Evolutionary conservation across 1,140 invertebrate species (phyloP), one percentile per base, ranked within the genome.

Genomic region (Danaus melanippus): DNA sequence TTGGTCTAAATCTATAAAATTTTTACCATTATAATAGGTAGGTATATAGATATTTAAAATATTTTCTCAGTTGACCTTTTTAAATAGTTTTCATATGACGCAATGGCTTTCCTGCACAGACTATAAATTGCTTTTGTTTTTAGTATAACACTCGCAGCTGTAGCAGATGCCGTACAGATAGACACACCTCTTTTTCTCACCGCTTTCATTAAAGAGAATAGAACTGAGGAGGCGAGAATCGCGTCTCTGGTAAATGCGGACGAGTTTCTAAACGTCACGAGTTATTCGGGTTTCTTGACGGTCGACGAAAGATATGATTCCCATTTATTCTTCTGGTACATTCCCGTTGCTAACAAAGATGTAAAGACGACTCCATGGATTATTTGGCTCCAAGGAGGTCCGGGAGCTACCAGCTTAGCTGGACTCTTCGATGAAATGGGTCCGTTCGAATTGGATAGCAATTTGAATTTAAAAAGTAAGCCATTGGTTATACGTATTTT

Each of bases 301-400:
- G 90, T 92, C 32, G 89, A 92, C 64, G 84, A 89, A 61, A 77
- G 82, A 0, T 88, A 85, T 56, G 88, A 90, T 56, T 91, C 90
- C 9, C 91, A 92, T 71, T 72, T 91, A 59, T 92, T 91, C 74
- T 92, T 92, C 78, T 92, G 91, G 91, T 92, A 90, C 65, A 92
- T 92, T 66, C 91, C 91, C 12, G 86, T 90, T 0, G 69, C 54
- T 32, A 60, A 87, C 87, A 57, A 69, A 11, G 42, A 44, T 44
- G 6, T 44, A 44, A 32, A 32, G 21, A 32, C 2, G 15, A 90
- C 90, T 1, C 94, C 94, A 2, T 89, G 96, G 54, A 83, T 96
- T 12, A 71, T 96, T 4, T 97, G 95, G 95, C 87, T 96, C 0
- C 94, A 96, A 89, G 95, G 93, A 49, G 89, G 79, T 3, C 93